Base-by-base conservation (phyloP, 1,140 invertebrate species). In the Limonius californicus region DNA sequence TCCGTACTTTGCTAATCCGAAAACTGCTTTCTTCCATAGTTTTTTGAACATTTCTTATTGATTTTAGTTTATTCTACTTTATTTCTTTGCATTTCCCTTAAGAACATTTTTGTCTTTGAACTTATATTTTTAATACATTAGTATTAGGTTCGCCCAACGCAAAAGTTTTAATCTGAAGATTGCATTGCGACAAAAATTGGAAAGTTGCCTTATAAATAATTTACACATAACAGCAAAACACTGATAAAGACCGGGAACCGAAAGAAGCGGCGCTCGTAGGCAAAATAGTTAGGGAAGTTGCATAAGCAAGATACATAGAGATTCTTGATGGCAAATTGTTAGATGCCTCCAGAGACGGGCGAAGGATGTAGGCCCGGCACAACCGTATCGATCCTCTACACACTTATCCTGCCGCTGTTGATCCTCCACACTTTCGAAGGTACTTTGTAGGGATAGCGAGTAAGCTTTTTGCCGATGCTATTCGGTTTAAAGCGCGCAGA, bases 381-480 rank as follows among this genome's bases (percentile, higher is more conserved):
- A 39, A 54, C 60, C 12, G 45, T 61, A 67, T 67, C 59, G 65
- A 67, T 67, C 62, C 47, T 20, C 50, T 42, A 57, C 54, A 57
- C 54, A 47, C 55, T 57, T 20, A 32, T 63, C 20, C 43, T 18
- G 2, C 6, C 16, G 2, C 20, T 39, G 61, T 61, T 61, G 47
- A 61, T 61, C 60, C 60, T 43, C 50, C 42, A 61, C 43, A 55
- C 60, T 62, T 62, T 62, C 61, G 18, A 54, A 62, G 61, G 54
- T 61, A 60, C 45, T 60, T 60, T 60, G 59, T 60, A 54, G 50
- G 59, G 57, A 45, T 45, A 59, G 57, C 35, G 42, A 14, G 59
- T 56, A 27, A 47, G 54, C 60, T 62, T 62, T 62, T 61, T 50
- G 53, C 54, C 60, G 39, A 62, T 56, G 42, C 14, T 12, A 43